These are phyloP conservation scores for Schizothorax lantsangensis DNA, from an alignment of 2,797 vertebrate species.

Conservation along the genomic window DNA sequence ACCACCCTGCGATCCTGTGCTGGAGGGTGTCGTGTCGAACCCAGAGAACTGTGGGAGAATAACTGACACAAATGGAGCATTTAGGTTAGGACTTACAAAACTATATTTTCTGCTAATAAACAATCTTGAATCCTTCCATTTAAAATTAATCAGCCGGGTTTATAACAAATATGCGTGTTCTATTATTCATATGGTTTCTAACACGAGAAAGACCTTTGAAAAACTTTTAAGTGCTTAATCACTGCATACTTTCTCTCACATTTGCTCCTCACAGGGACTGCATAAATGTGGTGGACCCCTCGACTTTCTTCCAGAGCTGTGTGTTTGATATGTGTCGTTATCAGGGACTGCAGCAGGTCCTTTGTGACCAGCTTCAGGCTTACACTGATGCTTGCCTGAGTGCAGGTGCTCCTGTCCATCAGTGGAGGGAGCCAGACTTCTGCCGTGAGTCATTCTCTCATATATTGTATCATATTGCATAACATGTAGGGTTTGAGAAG, in stretches of 20 bases:
- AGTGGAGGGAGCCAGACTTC: constrained; percentile 82
- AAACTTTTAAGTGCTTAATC: no score
- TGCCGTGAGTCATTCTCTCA: constrained; percentile 69
- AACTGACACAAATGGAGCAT: constrained; percentile 71
- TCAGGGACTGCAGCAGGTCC: constrained; percentile 69
- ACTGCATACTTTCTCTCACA: neutral
- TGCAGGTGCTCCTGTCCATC: constrained; percentile 74
- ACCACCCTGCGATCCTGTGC: constrained; percentile 73
- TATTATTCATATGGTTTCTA: neutral
- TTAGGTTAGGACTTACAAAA: constrained; percentile 72
- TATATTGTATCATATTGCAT: neutral
- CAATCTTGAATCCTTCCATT: neutral
- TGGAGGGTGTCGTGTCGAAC: constrained; percentile 73
- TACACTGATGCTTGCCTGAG: constrained; percentile 81
- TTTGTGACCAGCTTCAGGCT: constrained; percentile 84
- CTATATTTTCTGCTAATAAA: neutral
- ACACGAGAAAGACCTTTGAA: no score
- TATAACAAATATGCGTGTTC: neutral
- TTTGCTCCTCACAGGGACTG: constrained; percentile 74
- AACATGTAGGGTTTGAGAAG: neutral
- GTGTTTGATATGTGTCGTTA: constrained; percentile 84
- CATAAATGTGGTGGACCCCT: constrained; percentile 73
- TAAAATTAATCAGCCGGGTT: neutral
- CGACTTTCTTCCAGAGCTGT: constrained; percentile 81
- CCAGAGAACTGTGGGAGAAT: constrained; percentile 80